These are phyloP conservation scores for Macaria notata DNA, from an alignment of 2,888 invertebrate species.

Conservation along the genomic window DNA sequence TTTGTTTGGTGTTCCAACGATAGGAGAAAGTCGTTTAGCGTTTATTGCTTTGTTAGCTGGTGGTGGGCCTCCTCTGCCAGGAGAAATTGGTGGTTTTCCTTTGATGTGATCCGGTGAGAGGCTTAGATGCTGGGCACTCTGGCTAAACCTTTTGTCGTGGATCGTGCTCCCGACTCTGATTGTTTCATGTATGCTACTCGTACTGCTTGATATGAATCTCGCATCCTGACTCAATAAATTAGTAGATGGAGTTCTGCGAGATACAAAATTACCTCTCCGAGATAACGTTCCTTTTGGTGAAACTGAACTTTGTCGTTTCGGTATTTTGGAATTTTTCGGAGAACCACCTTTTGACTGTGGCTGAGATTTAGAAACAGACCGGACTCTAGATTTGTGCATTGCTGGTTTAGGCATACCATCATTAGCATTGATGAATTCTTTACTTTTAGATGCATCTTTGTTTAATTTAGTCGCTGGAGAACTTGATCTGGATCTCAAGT, in stretches of 20 bases:
- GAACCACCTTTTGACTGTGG: conserved; percentile 76
- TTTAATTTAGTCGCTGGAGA: conserved; percentile 68
- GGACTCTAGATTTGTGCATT: conserved; percentile 61
- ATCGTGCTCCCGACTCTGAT: conserved; percentile 66
- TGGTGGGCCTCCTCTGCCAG: conserved; percentile 72
- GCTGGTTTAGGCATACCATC: conserved; percentile 56
- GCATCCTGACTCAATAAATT: conserved; percentile 57
- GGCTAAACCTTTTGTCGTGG: conserved; percentile 68
- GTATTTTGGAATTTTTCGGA: conserved; percentile 76
- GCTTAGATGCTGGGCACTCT: conserved; percentile 68
- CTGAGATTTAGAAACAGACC: conserved; percentile 66
- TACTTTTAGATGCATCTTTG: conserved; percentile 49
- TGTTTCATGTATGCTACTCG: conserved; percentile 75
- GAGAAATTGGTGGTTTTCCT: conserved; percentile 76
- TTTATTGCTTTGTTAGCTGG: conserved; percentile 72
- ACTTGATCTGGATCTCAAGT: conserved; percentile 67
- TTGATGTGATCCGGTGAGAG: conserved; percentile 65
- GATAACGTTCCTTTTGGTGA: conserved; percentile 59
- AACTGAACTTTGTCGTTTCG: conserved; percentile 71
- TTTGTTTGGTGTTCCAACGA: conserved; percentile 77
- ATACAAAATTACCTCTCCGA: conserved; percentile 43
- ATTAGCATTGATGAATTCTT: conserved; percentile 54
- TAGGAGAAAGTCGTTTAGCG: conserved; percentile 74
- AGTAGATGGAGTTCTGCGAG: conserved; percentile 51
- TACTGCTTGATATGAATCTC: conserved; percentile 73